Evolutionary conservation across 2,888 invertebrate species (phyloP), one percentile per base, ranked within the genome.

Genomic region (Tethea ocularis): DNA sequence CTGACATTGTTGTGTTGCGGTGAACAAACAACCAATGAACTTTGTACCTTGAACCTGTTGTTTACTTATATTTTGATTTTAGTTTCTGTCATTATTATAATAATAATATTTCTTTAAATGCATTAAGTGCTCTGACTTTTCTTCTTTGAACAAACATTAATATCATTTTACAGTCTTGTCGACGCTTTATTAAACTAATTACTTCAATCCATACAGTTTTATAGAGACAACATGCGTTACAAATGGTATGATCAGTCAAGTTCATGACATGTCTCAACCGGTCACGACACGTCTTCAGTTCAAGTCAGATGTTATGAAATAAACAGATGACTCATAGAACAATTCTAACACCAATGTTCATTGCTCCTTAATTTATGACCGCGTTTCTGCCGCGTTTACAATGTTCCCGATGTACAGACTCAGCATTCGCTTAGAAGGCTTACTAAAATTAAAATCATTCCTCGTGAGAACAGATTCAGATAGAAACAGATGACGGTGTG

Each of bases 201-300:
- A 85, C 68, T 81, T 75, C 66, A 80, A 82, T 78, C 78, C 81
- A 84, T 83, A 83, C 83, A 82, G 71, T 85, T 82, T 80, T 79
- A 79, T 82, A 74, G 73, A 77, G 69, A 68, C 72, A 76, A 79
- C 82, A 82, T 80, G 74, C 75, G 74, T 76, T 78, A 86, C 86
- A 86, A 88, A 89, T 84, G 83, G 75, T 72, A 66, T 77, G 82
- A 86, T 86, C 81, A 84, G 83, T 88, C 88, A 90, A 89, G 90
- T 91, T 88, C 89, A 84, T 72, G 86, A 87, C 86, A 82, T 66
- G 88, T 76, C 76, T 74, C 71, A 83, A 90, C 92, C 77, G 82
- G 92, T 92, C 92, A 87, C 85, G 89, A 91, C 92, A 83, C 84
- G 91, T 87, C 82, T 84, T 71, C 66, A 68, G 72, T 73, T 75